Conservation (phyloP, 2,888 invertebrate genomes). For the Caenorhabditis macrosperma region DNA sequence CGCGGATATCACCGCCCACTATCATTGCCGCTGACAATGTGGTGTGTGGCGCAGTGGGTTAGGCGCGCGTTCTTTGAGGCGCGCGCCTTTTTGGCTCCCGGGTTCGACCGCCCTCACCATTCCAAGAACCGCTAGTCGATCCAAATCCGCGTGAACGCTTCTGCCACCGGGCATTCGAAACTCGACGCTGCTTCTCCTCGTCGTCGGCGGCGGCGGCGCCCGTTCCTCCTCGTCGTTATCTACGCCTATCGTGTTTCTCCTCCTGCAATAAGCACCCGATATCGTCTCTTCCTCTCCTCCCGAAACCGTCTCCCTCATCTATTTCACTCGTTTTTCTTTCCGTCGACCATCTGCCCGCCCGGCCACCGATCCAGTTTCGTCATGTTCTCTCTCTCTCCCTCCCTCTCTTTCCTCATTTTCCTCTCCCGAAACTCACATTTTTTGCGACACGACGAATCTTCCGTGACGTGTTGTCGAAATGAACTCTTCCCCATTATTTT, state of each 20-base stretch:
- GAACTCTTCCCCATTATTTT: background rate
- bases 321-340: constrained; percentile 6
- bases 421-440: constrained; percentile 10
- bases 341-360: too few relatives aligned
- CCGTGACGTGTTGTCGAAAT: constrained; percentile 3
- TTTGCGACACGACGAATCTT: background rate
- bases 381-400: background rate
- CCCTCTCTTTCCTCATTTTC: background rate
- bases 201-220: background rate
- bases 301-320: constrained; percentile 10
- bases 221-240: constrained; percentile 35
- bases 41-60: too few relatives aligned
- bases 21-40: too few relatives aligned
- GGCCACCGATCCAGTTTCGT: constrained; percentile 9
- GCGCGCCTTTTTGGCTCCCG: too few relatives aligned
- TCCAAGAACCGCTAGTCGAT: constrained; percentile 36
- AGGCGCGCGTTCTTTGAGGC: too few relatives aligned
- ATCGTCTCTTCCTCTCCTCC: background rate
- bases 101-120: constrained; percentile 26
- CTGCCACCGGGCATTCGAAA: constrained; percentile 26
- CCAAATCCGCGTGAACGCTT: constrained; percentile 16
- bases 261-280: constrained; percentile 24
- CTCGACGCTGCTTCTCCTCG: constrained; percentile 13
- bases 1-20: too few relatives aligned
- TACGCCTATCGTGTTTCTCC: constrained; percentile 42